Evolutionary conservation across 2,888 invertebrate species (phyloP), one percentile per base, ranked within the genome.

Genomic region (Xanthia icteritia): DNA sequence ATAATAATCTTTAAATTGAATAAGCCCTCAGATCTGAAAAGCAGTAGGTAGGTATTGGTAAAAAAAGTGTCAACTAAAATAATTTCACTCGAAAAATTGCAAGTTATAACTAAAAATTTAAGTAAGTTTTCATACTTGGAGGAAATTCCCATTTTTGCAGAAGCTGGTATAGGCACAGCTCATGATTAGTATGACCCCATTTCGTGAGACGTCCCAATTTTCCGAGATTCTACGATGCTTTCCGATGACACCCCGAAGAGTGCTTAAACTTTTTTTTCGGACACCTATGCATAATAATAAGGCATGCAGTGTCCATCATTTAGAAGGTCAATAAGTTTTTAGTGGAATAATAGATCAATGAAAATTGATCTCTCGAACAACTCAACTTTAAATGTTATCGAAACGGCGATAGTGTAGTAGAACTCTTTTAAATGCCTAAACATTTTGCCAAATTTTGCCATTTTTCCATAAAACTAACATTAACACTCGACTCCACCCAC

Each of bases 111-210:
- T 56, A 20, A 60, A 66, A 56, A 23, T 71, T 70, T 51, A 17
- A 27, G 20, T 27, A 71, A 80, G 58, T 79, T 80, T 79, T 61
- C 56, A 23, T 51, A 70, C 51, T 67, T 68, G 63, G 13, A 15
- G 51, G 2, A 48, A 64, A 76, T 54, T 67, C 48, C 48, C 69
- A 71, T 76, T 76, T 68, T 48, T 42, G 15, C 36, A 45, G 63
- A 65, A 56, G 54, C 27, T 79, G 61, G 42, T 23, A 48, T 70
- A 65, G 54, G 71, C 45, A 71, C 71, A 65, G 75, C 27, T 65
- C 71, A 48, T 74, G 58, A 80, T 77, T 74, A 80, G 56, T 66
- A 58, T 61, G 72, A 66, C 74, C 80, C 66, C 70, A 64, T 83
- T 83, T 68, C 15, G 64, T 58, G 61, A 60, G 54, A 61, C 15